phyloP scores from a whole-genome alignment of 2,113 vertebrate species.

The Elanus axillaris region DNA sequence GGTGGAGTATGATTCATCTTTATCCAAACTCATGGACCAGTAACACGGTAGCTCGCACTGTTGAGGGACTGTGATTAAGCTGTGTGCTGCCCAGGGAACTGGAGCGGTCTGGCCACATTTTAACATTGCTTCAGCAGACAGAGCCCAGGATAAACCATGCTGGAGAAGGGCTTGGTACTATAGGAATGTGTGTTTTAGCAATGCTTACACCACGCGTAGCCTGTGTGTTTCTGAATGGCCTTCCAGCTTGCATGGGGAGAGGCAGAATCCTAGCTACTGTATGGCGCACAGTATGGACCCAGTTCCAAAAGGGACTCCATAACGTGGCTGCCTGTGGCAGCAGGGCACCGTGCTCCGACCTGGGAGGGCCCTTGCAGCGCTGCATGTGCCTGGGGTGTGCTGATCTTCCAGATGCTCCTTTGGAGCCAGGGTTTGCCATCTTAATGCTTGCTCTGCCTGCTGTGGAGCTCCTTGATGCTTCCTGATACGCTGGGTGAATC shows the following conservation, averaged over 20 bases:
- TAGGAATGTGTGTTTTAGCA: background rate
- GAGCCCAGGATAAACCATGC: background rate
- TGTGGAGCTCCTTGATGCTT: background rate
- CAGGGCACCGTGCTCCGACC: background rate
- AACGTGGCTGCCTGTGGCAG: background rate
- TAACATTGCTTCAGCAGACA: background rate
- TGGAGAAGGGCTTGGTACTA: background rate
- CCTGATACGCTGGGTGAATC: background rate
- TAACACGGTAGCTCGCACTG: fast-evolving
- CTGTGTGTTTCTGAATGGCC: background rate
- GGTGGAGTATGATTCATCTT: background rate
- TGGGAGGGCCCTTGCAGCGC: background rate
- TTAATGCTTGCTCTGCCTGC: background rate
- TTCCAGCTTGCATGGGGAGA: background rate
- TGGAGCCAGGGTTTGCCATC: background rate
- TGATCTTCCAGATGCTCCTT: background rate
- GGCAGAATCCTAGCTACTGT: background rate
- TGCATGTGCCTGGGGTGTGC: background rate
- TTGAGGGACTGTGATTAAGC: background rate
- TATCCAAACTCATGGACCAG: background rate
- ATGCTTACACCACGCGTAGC: background rate
- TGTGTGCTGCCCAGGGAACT: background rate
- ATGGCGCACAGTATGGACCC: background rate
- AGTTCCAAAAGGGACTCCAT: background rate
- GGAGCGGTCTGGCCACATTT: background rate